phyloP scores from a whole-genome alignment of 1,140 invertebrate species.

The Eriosoma lanigerum region DNA sequence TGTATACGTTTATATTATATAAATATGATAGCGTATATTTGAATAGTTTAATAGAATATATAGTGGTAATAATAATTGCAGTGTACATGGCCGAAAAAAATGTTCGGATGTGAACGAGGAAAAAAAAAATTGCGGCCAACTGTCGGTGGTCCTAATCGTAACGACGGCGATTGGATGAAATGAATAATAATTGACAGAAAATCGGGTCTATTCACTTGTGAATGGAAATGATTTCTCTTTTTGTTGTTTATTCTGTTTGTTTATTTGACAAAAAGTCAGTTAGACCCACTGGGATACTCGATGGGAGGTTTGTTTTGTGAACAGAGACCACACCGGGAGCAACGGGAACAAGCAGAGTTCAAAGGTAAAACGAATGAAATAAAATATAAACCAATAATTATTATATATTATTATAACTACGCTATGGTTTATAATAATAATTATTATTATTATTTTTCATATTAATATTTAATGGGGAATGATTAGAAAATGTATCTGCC shows the following conservation, averaged over 20 bases:
- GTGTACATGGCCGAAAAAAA: neutral
- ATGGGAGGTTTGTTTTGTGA: constrained; percentile 51
- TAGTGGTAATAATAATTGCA: neutral
- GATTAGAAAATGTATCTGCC: neutral
- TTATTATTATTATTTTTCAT: neutral
- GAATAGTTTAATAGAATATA: too few species aligned
- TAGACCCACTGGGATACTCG: constrained; percentile 38
- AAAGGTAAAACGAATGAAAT: constrained; percentile 30
- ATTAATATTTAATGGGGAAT: neutral
- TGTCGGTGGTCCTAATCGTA: constrained; percentile 31
- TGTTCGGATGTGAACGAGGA: constrained; percentile 15
- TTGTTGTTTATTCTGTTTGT: constrained; percentile 14
- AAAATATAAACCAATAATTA: neutral
- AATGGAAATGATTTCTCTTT: constrained; percentile 47
- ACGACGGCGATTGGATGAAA: constrained; percentile 6
- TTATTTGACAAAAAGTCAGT: constrained; percentile 47
- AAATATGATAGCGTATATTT: too few species aligned
- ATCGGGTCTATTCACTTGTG: constrained; percentile 43
- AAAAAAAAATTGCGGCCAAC: constrained; percentile 32
- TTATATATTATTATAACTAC: neutral
- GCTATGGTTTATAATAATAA: neutral
- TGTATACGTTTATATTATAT: too few species aligned
- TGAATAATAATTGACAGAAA: constrained; percentile 49
- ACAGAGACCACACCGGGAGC: constrained; percentile 43
- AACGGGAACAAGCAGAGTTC: constrained; percentile 17